phyloP scores from a whole-genome alignment of 2,888 invertebrate species.

The Ceriagrion tenellum region DNA sequence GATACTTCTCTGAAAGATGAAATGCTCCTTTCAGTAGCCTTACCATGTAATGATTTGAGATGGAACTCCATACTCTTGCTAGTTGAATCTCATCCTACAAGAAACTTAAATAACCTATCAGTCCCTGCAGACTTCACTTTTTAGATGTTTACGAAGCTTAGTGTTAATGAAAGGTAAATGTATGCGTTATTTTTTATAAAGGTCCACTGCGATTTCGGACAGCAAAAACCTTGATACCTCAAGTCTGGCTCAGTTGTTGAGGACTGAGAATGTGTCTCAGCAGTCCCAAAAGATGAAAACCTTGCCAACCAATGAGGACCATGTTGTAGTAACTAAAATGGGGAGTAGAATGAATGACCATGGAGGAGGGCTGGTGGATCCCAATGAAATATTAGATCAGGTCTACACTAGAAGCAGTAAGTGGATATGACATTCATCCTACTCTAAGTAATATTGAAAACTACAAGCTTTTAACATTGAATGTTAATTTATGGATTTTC shows the following conservation, averaged over 20 bases:
- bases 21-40: background rate
- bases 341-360: constrained; percentile 60
- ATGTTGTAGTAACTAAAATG: constrained; percentile 23
- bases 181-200: constrained; percentile 22
- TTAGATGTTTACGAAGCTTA: background rate
- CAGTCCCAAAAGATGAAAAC: constrained; percentile 41
- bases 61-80: background rate
- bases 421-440: background rate
- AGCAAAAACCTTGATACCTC: constrained; percentile 58
- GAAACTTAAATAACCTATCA: background rate
- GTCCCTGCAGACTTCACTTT: background rate
- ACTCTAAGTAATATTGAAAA: background rate
- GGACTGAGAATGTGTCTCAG: constrained; percentile 14
- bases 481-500: background rate
- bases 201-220: constrained; percentile 42
- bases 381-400: constrained; percentile 71
- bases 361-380: constrained; percentile 71
- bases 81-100: background rate
- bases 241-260: constrained; percentile 56
- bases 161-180: background rate
- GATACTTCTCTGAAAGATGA: background rate
- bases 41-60: background rate
- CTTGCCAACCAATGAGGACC: constrained; percentile 47
- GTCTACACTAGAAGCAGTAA: constrained; percentile 69
- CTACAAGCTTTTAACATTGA: background rate